Conservation (phyloP, 2,113 vertebrate species). For the Neodontobutis hainanensis region DNA sequence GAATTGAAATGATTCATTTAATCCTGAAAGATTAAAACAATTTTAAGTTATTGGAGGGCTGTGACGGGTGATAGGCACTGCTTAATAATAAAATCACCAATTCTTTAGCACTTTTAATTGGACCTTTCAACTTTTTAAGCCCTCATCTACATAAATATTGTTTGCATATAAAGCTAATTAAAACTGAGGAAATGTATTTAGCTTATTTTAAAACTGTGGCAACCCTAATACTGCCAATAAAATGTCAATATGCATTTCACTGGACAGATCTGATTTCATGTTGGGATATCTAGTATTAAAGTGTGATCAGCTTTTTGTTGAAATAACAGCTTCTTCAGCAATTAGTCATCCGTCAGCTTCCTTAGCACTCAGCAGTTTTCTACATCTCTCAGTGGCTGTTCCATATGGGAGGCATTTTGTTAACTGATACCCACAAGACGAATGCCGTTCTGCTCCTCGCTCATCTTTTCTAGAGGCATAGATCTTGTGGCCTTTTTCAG, state of each 20-base stretch:
- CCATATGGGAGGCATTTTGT: constrained; percentile 34
- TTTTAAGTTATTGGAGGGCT: not conserved
- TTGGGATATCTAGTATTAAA: constrained; percentile 15
- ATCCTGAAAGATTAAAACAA: constrained; percentile 9
- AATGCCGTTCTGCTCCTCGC: not conserved
- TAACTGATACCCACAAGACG: constrained; percentile 14
- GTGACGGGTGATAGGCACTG: not conserved
- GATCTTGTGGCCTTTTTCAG: constrained; percentile 25
- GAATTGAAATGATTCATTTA: constrained; percentile 13
- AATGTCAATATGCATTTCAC: not conserved
- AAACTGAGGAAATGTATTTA: not conserved
- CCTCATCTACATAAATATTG: not conserved
- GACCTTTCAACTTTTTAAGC: constrained; percentile 1
- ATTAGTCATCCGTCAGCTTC: constrained; percentile 30
- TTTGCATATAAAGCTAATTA: constrained; percentile 6
- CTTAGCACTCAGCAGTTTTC: constrained; percentile 17
- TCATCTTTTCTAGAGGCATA: not conserved
- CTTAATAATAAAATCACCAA: constrained; percentile 6
- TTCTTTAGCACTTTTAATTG: constrained; percentile 7
- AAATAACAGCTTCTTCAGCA: constrained; percentile 14
- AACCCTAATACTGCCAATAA: not conserved
- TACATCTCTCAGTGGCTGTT: not conserved
- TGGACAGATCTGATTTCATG: not conserved
- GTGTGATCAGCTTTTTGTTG: constrained; percentile 2
- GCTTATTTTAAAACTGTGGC: not conserved